Base-by-base conservation (phyloP, 2,888 invertebrate species). In the Creontiades dilutus region DNA sequence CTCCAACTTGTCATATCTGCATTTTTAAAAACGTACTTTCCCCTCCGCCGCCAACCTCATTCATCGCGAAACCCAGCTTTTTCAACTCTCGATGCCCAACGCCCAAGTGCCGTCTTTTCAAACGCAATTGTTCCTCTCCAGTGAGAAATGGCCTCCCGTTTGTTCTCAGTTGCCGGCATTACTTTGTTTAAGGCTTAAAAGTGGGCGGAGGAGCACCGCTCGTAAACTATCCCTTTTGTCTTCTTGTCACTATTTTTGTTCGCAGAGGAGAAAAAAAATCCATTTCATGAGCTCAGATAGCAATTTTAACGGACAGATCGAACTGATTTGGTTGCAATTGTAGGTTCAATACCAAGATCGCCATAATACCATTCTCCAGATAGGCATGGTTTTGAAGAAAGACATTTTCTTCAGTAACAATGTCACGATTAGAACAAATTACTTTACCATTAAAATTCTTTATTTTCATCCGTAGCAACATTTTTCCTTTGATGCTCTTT, bases 151-250 rank as follows among this genome's bases (percentile, higher is more conserved):
- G 85, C 16, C 57, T 16, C n/a, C 85, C 85, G 85, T 85, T 85
- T 85, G 85, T 85, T 85, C 82, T 23, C 82, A 27, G 82, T 48
- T 37, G 61, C 85, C 37, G 57, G 55, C 55, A 37, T 57, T 57
- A 52, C 19, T 46, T 48, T 47, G 28, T 47, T 28, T 55, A 28
- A 13, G 61, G 57, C 27, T 52, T 52, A 61, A 28, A 55, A 37
- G 52, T 57, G 85, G 19, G 85, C 28, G 16, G 27, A 55, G 85
- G 57, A 85, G 85, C 55, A 37, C 28, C 27, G 57, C 85, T 85
- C 85, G 85, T 85, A 85, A 85, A 85, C 85, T 85, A 85, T 57
- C 61, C 16, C 85, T 57, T 85, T 85, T 85, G 85, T 85, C 85
- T 85, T 85, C 85, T 85, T 85, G 85, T 85, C 85, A 55, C 85